Percentiles rank a stretch among this genome's conserved stretches.
These are phyloP conservation scores for Mesoligia furuncula DNA, from an alignment of 2,888 invertebrate genomes.

Conservation along the genomic window DNA sequence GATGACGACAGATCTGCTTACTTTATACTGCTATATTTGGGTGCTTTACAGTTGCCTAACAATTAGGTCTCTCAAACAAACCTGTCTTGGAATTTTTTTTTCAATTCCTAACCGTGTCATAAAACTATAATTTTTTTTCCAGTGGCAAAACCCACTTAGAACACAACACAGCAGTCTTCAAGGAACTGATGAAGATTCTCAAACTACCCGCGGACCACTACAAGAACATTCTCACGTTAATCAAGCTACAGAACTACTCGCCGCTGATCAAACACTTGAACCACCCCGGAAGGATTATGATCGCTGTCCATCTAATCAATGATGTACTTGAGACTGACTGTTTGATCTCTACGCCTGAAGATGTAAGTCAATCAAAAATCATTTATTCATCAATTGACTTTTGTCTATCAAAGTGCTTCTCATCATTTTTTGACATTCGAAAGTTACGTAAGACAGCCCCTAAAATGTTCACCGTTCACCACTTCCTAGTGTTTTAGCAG, in stretches of 20 bases:
- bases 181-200: constrained; percentile 97
- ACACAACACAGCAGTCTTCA: constrained; percentile 95
- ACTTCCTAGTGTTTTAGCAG: not conserved
- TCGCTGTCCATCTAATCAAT: constrained; percentile 96
- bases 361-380: constrained; percentile 88
- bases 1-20: too few species aligned
- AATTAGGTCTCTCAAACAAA: too few species aligned
- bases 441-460: too few species aligned
- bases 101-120: too few species aligned
- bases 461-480: not conserved
- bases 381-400: too few species aligned
- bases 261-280: constrained; percentile 96
- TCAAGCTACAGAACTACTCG: constrained; percentile 96
- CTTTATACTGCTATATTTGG: too few species aligned
- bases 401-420: too few species aligned
- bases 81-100: too few species aligned
- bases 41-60: too few species aligned
- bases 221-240: constrained; percentile 96
- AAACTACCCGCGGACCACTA: constrained; percentile 99
- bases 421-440: too few species aligned
- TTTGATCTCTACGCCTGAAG: constrained; percentile 95
- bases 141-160: constrained; percentile 91
- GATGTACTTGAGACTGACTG: constrained; percentile 98
- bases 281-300: constrained; percentile 95
- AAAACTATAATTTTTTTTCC: constrained; percentile 46